Conservation (phyloP, 2,113 vertebrate genomes). For the Brachypteracias leptosomus region DNA sequence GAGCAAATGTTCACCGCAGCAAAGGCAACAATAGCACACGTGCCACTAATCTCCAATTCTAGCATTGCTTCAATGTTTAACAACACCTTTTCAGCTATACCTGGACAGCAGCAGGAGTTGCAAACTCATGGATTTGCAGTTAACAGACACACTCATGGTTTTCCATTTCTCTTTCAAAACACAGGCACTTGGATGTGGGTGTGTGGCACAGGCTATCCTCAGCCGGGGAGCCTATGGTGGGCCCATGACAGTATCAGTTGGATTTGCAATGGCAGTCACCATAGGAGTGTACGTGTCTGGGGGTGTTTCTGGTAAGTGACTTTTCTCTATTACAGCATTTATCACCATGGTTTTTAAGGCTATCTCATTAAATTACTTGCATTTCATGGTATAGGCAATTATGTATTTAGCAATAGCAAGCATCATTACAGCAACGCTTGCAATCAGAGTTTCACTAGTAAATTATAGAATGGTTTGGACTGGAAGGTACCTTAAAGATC, state of each 20-base stretch:
- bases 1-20: not conserved
- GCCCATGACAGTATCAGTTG: slow-evolving; percentile 78
- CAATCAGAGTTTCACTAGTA: not conserved
- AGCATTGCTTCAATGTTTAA: not conserved
- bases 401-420: not conserved
- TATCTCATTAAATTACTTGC: not conserved
- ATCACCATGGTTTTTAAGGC: not conserved
- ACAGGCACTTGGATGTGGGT: slow-evolving; percentile 92
- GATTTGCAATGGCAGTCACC: slow-evolving; percentile 88
- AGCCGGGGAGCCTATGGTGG: slow-evolving; percentile 83
- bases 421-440: not conserved
- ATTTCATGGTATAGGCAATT: not conserved
- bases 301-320: slow-evolving; percentile 89
- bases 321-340: not conserved
- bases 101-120: not conserved
- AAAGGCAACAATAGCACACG: not conserved
- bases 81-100: not conserved
- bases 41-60: not conserved
- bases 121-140: not conserved
- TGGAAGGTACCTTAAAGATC: not conserved
- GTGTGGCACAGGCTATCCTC: slow-evolving; percentile 87
- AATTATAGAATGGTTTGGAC: not conserved
- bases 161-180: not conserved
- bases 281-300: slow-evolving; percentile 88
- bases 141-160: not conserved